These are phyloP conservation scores for Cebuella pygmaea DNA, from an alignment of 2,797 vertebrate genomes.

Conservation along the genomic window DNA sequence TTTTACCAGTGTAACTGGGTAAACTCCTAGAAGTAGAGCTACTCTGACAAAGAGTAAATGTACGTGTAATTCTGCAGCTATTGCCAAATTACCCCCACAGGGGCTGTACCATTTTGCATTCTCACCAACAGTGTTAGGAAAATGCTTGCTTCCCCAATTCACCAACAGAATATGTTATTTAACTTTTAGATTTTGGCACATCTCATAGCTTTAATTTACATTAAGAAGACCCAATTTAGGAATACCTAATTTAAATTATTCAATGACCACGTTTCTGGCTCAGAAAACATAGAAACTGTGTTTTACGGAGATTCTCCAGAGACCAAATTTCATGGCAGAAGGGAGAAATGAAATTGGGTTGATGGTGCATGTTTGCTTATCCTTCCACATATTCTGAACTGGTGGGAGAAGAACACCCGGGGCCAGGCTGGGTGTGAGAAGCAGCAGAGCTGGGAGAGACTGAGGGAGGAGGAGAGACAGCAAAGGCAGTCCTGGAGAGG, in stretches of 20 bases:
- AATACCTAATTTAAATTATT: neutral
- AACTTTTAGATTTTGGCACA: neutral
- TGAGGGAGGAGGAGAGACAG: neutral
- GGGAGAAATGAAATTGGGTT: neutral
- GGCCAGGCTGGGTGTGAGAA: neutral
- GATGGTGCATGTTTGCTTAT: neutral
- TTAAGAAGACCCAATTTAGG: neutral
- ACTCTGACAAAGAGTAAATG: neutral
- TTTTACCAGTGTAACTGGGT: neutral
- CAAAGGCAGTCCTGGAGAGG: neutral
- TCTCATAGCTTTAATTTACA: neutral
- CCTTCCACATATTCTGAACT: neutral
- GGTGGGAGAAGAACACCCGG: rapidly evolving
- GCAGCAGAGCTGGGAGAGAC: neutral
- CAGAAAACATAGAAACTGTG: neutral
- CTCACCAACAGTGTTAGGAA: neutral
- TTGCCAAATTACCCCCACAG: neutral
- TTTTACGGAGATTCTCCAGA: neutral
- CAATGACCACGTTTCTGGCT: neutral
- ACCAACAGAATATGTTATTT: neutral
- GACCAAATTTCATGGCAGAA: neutral
- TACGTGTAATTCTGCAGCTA: neutral
- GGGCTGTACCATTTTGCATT: neutral
- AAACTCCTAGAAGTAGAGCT: neutral
- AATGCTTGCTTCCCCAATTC: neutral